Evolutionary conservation across 2,888 invertebrate genomes (phyloP), one percentile per base, ranked within the genome.

Genomic region (Ypsolopha sequella): DNA sequence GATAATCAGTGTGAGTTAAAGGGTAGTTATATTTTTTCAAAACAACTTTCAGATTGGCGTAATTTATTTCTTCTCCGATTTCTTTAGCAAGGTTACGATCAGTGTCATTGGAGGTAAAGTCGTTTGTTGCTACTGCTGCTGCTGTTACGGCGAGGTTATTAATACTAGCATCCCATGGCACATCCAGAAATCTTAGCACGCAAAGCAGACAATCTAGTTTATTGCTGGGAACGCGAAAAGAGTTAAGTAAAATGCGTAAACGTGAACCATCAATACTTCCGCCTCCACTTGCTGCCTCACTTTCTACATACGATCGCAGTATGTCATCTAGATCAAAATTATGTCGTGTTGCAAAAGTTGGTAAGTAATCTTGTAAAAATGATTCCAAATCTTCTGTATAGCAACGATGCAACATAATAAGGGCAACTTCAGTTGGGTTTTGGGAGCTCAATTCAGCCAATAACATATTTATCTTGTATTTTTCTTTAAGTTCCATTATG

Each of bases 11-110:
- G 58, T 74, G 81, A 52, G 69, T 68, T 55, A 78, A 59, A 41
- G 82, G 76, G 63, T 80, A 80, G 60, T 85, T 84, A 60, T 86
- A 81, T 63, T 86, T 86, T 59, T 82, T 86, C 45, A 86, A 63
- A 47, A 85, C 68, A 6, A 86, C 79, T 69, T 85, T 85, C 0
- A 85, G 66, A 67, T 77, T 80, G 2, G 86, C 77, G 62, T 76
- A 81, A 55, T 79, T 79, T 6, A 85, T 58, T 70, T 86, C 85
- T 56, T 73, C 76, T 58, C 79, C 71, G 57, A 86, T 77, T 62
- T 84, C 81, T 55, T 77, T 68, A 8, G 79, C 74, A 36, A 82
- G 62, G 35, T 61, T 52, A 55, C 62, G 66, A 61, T 86, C 86
- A 41, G 67, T 57, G 58, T 80, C 77, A 52, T 76, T 75, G 33